These are phyloP conservation scores for Oncorhynchus masou DNA, from an alignment of 2,113 vertebrate genomes.

Conservation along the genomic window DNA sequence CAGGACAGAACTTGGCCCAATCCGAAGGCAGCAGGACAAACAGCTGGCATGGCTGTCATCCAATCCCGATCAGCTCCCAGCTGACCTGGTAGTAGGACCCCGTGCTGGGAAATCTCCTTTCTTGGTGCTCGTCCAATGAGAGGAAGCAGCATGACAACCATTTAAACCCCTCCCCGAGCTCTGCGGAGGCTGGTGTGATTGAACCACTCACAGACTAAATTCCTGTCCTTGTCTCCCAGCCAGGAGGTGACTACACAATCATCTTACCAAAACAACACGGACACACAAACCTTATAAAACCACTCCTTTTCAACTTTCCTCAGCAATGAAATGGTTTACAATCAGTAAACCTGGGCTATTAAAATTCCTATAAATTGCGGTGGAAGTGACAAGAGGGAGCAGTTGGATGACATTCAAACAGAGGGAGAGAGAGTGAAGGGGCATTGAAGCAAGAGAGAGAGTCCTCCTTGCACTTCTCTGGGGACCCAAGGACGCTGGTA, in stretches of 20 bases:
- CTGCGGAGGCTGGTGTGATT: constrained; percentile 26
- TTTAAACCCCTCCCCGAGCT: constrained; percentile 27
- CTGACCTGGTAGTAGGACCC: constrained; percentile 38
- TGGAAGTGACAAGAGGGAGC: background rate
- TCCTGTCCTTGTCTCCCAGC: constrained; percentile 21
- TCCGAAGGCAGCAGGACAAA: constrained; percentile 44
- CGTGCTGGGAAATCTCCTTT: constrained; percentile 39
- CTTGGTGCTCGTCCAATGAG: constrained; percentile 36
- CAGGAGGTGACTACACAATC: constrained; percentile 35
- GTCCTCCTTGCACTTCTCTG: constrained; percentile 12
- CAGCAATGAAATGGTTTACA: constrained; percentile 21
- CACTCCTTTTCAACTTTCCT: constrained; percentile 18
- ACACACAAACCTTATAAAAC: constrained; percentile 23
- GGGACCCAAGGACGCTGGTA: constrained; percentile 42
- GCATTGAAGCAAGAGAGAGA: constrained; percentile 6
- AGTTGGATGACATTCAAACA: constrained; percentile 28
- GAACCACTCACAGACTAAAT: constrained; percentile 34
- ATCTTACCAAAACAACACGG: constrained; percentile 27
- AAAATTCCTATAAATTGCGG: constrained; percentile 36
- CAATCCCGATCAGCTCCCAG: constrained; percentile 46
- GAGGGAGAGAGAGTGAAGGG: constrained; percentile 10
- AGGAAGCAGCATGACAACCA: constrained; percentile 36
- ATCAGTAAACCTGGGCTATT: constrained; percentile 11
- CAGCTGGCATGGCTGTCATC: constrained; percentile 55
- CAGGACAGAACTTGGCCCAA: constrained; percentile 27